These are phyloP conservation scores for Spilogale gracilis DNA, from an alignment of 2,113 vertebrate genomes.

Conservation along the genomic window DNA sequence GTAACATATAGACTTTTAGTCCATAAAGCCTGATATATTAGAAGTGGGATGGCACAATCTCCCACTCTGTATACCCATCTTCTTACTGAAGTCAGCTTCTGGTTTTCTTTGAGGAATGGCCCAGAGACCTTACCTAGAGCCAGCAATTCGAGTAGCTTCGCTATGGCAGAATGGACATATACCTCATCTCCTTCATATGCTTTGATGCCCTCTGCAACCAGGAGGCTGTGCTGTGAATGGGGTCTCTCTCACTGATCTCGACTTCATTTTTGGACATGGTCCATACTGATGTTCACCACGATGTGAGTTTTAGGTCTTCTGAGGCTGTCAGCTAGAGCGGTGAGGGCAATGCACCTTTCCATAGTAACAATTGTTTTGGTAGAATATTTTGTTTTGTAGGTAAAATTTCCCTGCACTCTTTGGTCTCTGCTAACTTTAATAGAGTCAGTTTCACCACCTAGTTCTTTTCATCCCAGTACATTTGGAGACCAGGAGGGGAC, in stretches of 20 bases:
- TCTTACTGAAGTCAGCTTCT: background rate
- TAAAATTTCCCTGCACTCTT: background rate
- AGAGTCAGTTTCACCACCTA: background rate
- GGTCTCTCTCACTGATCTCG: background rate
- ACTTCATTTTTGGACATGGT: background rate
- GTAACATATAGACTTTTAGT: background rate
- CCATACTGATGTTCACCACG: background rate
- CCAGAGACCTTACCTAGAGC: background rate
- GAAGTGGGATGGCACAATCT: background rate
- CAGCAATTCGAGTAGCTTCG: background rate
- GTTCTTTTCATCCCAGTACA: background rate
- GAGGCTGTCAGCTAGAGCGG: background rate
- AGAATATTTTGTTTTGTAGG: background rate
- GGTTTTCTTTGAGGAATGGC: background rate
- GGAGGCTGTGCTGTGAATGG: background rate
- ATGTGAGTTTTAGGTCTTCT: background rate
- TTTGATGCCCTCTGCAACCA: background rate
- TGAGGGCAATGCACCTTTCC: background rate
- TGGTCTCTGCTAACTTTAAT: conserved; percentile 39
- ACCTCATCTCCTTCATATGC: background rate
- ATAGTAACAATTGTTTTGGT: background rate
- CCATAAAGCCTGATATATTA: background rate
- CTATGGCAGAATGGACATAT: background rate
- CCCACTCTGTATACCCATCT: background rate
- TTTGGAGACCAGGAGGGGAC: background rate